phyloP scores from a whole-genome alignment of 1,140 invertebrate genomes.

The Calephelis nemesis region DNA sequence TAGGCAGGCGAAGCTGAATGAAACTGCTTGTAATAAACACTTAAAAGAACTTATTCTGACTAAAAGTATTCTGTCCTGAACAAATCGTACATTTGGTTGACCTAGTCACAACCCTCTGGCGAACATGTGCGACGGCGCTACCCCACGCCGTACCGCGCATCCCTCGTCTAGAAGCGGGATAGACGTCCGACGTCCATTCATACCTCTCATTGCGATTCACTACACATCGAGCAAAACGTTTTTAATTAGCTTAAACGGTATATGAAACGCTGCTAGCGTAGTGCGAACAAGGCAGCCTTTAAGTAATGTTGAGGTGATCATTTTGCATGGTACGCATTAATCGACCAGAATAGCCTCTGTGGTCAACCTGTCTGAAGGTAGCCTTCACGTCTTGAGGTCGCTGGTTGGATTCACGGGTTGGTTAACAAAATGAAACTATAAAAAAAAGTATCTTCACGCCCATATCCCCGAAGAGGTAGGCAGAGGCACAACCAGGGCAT shows the following conservation, averaged over 20 bases:
- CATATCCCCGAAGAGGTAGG: no score
- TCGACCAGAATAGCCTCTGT: no score
- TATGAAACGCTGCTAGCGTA: not conserved
- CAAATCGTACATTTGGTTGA: not conserved
- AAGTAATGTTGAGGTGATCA: no score
- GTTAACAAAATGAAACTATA: no score
- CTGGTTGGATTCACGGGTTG: no score
- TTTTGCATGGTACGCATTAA: not conserved
- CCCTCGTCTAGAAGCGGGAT: constrained; percentile 41
- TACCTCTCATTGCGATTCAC: constrained; percentile 29
- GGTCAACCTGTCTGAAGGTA: no score
- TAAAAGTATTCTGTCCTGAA: not conserved
- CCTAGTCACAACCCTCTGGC: constrained; percentile 44
- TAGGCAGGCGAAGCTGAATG: no score
- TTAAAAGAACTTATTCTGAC: no score
- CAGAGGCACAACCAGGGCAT: no score
- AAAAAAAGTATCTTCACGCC: no score
- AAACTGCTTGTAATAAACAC: no score
- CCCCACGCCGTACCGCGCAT: constrained; percentile 34
- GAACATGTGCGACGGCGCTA: constrained; percentile 43
- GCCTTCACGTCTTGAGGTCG: no score
- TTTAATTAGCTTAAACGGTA: constrained; percentile 5
- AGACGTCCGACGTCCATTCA: constrained; percentile 70
- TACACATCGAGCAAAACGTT: constrained; percentile 13
- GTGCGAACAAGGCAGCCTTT: not conserved